Evolutionary conservation across 1,140 invertebrate genomes (phyloP).

Genomic region (Zophobas morio): DNA sequence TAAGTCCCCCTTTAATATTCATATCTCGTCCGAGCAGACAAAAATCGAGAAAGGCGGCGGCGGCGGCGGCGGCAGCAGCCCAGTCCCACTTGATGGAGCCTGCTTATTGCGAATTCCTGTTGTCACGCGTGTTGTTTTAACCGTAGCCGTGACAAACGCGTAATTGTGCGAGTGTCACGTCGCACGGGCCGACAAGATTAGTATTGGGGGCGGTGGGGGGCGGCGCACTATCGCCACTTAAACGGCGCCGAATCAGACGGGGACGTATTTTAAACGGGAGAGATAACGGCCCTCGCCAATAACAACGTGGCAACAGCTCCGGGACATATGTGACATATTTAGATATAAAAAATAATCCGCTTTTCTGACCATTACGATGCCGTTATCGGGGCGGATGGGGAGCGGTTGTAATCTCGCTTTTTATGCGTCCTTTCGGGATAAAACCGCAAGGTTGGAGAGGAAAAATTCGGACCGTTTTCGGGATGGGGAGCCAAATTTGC

Average conservation of each 20-base stretch:
- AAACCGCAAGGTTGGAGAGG: constrained; percentile 25
- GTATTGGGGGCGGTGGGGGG: constrained; percentile 48
- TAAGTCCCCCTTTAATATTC: constrained; percentile 47
- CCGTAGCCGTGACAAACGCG: constrained; percentile 57
- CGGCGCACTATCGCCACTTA: constrained; percentile 18
- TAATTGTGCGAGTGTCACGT: constrained; percentile 60
- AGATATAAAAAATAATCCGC: constrained; percentile 62
- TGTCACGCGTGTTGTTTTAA: constrained; percentile 58
- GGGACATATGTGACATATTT: constrained; percentile 60
- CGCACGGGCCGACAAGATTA: constrained; percentile 52
- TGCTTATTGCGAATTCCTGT: constrained; percentile 58
- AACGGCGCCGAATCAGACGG: constrained; percentile 44
- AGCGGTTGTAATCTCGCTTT: constrained; percentile 52
- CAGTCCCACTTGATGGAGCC: constrained; percentile 37
- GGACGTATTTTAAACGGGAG: constrained; percentile 52
- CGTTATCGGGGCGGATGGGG: constrained; percentile 36
- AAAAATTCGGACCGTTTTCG: constrained; percentile 11
- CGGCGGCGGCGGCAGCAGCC: constrained; percentile 4
- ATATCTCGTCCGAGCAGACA: constrained; percentile 49
- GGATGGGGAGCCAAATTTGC: constrained; percentile 5
- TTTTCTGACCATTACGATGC: constrained; percentile 60
- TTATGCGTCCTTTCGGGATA: constrained; percentile 50
- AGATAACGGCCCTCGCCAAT: constrained; percentile 46
- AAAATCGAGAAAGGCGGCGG: constrained; percentile 46
- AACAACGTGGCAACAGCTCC: constrained; percentile 53